Percentiles rank a stretch among this genome's conserved stretches.
Conservation (phyloP, 1,140 invertebrate species). For the Zaprionus ornatus region DNA sequence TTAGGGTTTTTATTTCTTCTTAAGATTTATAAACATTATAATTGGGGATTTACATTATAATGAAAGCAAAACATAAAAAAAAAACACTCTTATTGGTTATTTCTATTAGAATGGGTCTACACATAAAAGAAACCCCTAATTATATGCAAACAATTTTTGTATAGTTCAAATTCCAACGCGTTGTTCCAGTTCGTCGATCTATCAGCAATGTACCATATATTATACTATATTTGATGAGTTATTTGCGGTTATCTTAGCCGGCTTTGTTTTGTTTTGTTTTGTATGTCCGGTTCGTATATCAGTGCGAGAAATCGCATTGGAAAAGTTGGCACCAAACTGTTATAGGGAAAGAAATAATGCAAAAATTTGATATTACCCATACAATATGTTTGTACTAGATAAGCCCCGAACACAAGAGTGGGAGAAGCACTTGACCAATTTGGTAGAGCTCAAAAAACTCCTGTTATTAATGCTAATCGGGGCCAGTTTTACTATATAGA, state of each 20-base stretch:
- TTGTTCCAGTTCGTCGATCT: no score
- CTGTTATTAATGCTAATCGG: conserved; percentile 15
- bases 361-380: background rate
- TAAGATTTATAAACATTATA: no score
- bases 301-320: conserved; percentile 16
- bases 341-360: background rate
- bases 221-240: background rate
- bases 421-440: conserved; percentile 4
- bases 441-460: background rate
- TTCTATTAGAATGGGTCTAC: no score
- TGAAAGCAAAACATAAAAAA: no score
- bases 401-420: background rate
- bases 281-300: background rate
- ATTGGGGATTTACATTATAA: no score
- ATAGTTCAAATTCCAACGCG: no score
- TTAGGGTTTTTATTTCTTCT: no score
- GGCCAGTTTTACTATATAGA: background rate
- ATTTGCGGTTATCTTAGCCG: background rate
- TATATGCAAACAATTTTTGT: background rate
- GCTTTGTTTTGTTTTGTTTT: background rate
- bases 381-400: conserved; percentile 20
- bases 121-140: background rate
- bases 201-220: no score
- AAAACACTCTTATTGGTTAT: no score
- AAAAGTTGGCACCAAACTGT: conserved; percentile 8